Evolutionary conservation across 2,797 vertebrate species (phyloP), one percentile per base, ranked within the genome.

Genomic region (Gambusia yucatana): DNA sequence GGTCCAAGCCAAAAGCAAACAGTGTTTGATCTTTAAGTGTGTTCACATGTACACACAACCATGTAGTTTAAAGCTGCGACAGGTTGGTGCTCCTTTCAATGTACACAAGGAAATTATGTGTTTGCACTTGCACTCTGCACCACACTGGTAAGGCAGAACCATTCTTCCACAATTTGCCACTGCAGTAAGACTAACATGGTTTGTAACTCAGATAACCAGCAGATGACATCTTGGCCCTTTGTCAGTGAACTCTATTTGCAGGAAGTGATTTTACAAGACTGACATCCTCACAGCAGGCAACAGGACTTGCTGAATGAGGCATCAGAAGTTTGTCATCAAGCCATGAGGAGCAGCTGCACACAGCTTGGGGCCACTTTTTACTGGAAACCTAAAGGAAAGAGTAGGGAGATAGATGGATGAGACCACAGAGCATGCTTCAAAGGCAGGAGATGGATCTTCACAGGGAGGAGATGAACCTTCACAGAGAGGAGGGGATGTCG

Each of bases 271-370:
- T 77, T 87, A 59, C 25, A 50, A 41, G 83, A 85, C 92, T 89
- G 86, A 91, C 85, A 88, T 85, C 81, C 82, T 86, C 88, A 82
- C 90, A 86, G 87, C 78, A 43, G 87, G 77, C 76, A 71, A n/a
- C 48, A 44, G 77, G 83, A 82, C 85, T 70, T 73, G 87, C 86
- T 87, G 84, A 90, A 75, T 79, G 2, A 82, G 86, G 83, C 76
- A 67, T 88, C 87, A 89, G 87, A 86, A 86, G 77, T 92, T 91
- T 91, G 93, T 90, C 79, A 74, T 90, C 86, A 85, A 85, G 88
- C 91, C 91, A 86, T 83, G 82, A 78, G 75, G 87, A 91, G 89
- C 96, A 96, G 95, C 96, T 96, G 95, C 94, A 94, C 94, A 88
- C 95, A 95, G 95, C 92, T 95, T 94, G 94, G 95, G 85, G 84